Evolutionary conservation across 2,888 invertebrate species (phyloP), one percentile per base, ranked within the genome.

Genomic region (Zygogramma bicolorata): DNA sequence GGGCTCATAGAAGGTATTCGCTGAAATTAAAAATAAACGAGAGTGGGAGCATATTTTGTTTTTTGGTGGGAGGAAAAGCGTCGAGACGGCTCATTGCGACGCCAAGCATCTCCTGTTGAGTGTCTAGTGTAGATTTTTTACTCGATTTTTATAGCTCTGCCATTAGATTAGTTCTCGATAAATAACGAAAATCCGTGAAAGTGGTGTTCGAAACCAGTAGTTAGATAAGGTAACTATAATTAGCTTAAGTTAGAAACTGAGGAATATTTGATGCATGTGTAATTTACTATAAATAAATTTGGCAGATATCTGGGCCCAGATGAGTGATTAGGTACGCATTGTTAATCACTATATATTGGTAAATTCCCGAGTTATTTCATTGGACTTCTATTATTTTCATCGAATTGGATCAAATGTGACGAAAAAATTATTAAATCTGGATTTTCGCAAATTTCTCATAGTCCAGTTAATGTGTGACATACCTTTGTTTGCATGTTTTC

Each of bases 251-350:
- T 40, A 40, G 22, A 42, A 63, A 20, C 29, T 46, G 15, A 65
- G 57, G 34, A 61, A 73, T 73, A 69, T 62, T 42, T 58, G 65
- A 70, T 73, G 25, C 68, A 73, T 72, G 68, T 76, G 74, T 74
- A 74, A 74, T 65, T 72, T 57, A 68, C 76, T 76, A 76, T 68
- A 71, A 76, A 76, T 74, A 76, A 68, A 72, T 42, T 72, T 76
- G 76, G 72, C 71, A 74, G 58, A 40, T 27, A 40, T 49, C 40
- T 67, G 3, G 40, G 22, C n/a, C n/a, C n/a, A 22, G 10, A 27
- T 60, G 29, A 15, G 18, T 29, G 38, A 15, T 10, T n/a, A 53
- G 20, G 27, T 65, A 18, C 18, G 20, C 25, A n/a, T 4, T 18
- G 18, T 10, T 59, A 29, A 59, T 60, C 22, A 22, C 22, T 22